Evolutionary conservation across 2,888 invertebrate species (phyloP), one percentile per base, ranked within the genome.

Genomic region (Nemurella pictetii): DNA sequence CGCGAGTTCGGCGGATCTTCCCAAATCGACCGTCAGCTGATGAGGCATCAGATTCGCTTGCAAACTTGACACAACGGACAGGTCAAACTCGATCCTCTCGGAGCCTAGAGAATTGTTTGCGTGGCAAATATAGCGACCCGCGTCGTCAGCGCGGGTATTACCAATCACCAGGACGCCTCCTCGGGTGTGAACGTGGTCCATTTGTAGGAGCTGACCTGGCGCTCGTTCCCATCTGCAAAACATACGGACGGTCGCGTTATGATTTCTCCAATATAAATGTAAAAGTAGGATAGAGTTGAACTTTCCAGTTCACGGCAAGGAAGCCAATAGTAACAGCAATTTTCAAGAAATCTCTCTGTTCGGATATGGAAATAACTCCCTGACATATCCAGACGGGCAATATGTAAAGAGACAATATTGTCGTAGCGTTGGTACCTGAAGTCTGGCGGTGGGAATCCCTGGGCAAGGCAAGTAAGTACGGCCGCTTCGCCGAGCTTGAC

Each of bases 391-490:
- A 55, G n/a, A n/a, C n/a, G n/a, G n/a, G n/a, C n/a, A n/a, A n/a
- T n/a, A n/a, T n/a, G n/a, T n/a, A n/a, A n/a, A n/a, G n/a, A n/a
- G n/a, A n/a, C n/a, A n/a, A n/a, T n/a, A n/a, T n/a, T n/a, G n/a
- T n/a, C n/a, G n/a, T n/a, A 73, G 32, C 30, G 81, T 32, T 36
- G 0, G 35, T 81, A 86, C 83, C 84, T 80, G 86, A 86, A 87
- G 12, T 85, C 85, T 32, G 92, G 91, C 12, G 90, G 90, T 28
- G 91, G 91, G 86, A 90, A 90, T 36, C 91, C 91, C 87, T 91
- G 91, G 26, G 91, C 91, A 85, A 91, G 90, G 88, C 92, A 92
- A 82, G 91, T 91, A 85, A 92, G 88, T 1, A 91, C 91, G 84
- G 91, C 91, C 85, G 90, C 90, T 87, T 90, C 90, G 74, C 91